Conservation (phyloP, 2,113 vertebrate genomes). For the Penelope pileata region DNA sequence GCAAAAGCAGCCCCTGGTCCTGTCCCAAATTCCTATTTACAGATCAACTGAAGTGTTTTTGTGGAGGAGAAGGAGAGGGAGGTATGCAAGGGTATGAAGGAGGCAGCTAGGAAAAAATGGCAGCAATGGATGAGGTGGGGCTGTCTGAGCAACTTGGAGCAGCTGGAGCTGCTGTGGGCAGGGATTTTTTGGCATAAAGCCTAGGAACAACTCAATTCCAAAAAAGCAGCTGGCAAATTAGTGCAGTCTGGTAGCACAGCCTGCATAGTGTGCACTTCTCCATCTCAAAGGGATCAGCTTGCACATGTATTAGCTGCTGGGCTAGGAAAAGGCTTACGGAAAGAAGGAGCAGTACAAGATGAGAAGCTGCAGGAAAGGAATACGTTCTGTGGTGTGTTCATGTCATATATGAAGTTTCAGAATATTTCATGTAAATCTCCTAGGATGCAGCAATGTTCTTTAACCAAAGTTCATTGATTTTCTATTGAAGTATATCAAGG, state of each 20-base stretch:
- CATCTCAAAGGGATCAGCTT: background rate
- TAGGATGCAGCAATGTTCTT: background rate
- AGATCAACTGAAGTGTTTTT: background rate
- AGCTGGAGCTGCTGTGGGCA: background rate
- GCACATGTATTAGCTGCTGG: background rate
- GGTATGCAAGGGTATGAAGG: background rate
- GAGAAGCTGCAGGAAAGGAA: background rate
- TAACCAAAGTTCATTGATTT: background rate
- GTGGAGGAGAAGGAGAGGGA: background rate
- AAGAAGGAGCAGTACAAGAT: background rate
- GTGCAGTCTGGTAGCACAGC: background rate
- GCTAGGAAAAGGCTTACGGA: background rate
- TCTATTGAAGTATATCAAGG: background rate
- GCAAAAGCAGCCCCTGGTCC: background rate
- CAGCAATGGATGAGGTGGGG: background rate
- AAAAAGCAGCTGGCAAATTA: background rate
- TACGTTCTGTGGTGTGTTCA: background rate
- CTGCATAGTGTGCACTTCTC: background rate
- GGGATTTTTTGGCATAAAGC: constrained; percentile 15
- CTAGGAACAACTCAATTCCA: background rate
- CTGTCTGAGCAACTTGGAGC: background rate
- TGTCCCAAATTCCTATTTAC: background rate
- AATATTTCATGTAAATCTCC: background rate
- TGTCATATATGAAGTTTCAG: background rate
- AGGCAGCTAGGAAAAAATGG: background rate